These are phyloP conservation scores for Corbicula japonica DNA, from an alignment of 2,888 invertebrate genomes.

Conservation along the genomic window DNA sequence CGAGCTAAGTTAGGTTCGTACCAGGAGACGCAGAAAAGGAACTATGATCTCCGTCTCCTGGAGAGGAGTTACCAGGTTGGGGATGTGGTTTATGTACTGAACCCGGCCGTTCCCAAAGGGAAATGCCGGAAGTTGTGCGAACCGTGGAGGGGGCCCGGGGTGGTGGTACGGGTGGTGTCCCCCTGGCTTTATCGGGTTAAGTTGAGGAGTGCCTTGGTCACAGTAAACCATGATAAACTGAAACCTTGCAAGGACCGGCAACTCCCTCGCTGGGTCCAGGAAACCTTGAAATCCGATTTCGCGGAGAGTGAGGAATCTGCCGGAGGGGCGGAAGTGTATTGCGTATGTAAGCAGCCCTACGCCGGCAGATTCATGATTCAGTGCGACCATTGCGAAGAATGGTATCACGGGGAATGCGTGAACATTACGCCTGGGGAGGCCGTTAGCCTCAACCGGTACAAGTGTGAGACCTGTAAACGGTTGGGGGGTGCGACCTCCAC, in stretches of 20 bases:
- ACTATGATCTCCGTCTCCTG: neutral
- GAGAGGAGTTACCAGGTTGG: neutral
- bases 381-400: constrained; percentile 8
- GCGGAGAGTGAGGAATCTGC: neutral
- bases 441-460: too few relatives aligned
- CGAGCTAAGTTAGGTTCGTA: neutral
- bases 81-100: neutral
- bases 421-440: neutral
- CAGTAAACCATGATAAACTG: neutral
- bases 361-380: neutral
- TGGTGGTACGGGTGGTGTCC: neutral
- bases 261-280: neutral
- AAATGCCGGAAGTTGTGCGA: neutral
- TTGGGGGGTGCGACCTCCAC: too few relatives aligned
- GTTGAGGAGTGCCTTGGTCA: neutral
- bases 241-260: neutral
- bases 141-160: neutral
- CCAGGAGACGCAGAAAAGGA: neutral
- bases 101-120: neutral
- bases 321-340: neutral
- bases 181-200: neutral
- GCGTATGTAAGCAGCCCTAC: neutral
- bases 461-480: too few relatives aligned
- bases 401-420: constrained; percentile 5
- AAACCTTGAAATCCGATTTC: neutral